These are phyloP conservation scores for Xestia sexstrigata DNA, from an alignment of 2,888 invertebrate species.

Conservation along the genomic window DNA sequence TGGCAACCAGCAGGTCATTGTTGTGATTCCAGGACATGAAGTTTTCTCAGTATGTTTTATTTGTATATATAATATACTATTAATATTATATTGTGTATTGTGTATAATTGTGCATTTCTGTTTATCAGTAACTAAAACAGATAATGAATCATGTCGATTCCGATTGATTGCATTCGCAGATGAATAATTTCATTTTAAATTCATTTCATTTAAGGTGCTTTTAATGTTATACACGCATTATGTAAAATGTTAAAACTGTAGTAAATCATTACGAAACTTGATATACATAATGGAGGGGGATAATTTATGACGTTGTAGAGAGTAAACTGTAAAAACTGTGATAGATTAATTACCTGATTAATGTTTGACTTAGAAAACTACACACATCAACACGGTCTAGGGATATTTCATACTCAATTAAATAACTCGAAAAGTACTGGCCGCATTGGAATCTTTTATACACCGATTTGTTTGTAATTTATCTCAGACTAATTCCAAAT, in stretches of 20 bases:
- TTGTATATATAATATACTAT: too few species aligned
- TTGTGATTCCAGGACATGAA: neutral
- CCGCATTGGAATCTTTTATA: too few species aligned
- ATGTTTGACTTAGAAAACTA: neutral
- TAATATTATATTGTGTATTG: too few species aligned
- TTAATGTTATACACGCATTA: neutral
- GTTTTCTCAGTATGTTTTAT: neutral
- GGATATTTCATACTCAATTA: too few species aligned
- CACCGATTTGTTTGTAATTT: too few species aligned
- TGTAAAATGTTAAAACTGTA: neutral
- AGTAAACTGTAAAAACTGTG: neutral
- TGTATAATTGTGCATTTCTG: neutral
- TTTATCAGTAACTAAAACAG: neutral
- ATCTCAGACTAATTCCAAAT: too few species aligned
- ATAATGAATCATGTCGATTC: neutral
- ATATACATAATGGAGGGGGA: neutral
- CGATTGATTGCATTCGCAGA: neutral
- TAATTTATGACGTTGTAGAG: neutral
- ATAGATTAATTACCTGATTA: neutral
- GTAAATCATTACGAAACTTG: neutral
- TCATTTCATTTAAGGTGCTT: neutral
- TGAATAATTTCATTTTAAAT: conserved; percentile 5
- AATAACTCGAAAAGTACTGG: too few species aligned
- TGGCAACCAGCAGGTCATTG: neutral
- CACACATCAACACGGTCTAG: too few species aligned